These are phyloP conservation scores for Prunella fulvescens DNA, from an alignment of 2,113 vertebrate genomes.

Conservation along the genomic window DNA sequence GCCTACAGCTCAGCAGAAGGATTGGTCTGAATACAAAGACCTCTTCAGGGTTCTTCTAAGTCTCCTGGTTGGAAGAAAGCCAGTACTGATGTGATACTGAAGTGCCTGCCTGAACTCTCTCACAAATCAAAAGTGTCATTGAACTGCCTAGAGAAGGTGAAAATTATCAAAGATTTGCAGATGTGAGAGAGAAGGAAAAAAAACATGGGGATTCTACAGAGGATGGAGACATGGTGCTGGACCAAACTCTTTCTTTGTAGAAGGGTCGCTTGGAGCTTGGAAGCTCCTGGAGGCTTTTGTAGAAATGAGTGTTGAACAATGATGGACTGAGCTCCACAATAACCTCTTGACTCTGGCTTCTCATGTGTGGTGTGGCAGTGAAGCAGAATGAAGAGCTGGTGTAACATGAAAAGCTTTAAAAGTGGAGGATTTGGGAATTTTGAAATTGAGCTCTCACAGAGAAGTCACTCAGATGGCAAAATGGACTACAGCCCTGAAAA, in stretches of 20 bases:
- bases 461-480: background rate
- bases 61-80: background rate
- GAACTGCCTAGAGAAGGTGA: background rate
- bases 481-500: background rate
- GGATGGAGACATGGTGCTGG: background rate
- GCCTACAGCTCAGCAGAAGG: conserved; percentile 1
- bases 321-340: background rate
- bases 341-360: background rate
- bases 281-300: background rate
- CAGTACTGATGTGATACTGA: background rate
- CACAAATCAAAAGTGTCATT: background rate
- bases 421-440: background rate
- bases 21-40: background rate
- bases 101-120: background rate
- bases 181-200: background rate
- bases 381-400: background rate
- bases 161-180: background rate
- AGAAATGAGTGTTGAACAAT: background rate
- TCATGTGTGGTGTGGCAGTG: background rate
- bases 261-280: background rate
- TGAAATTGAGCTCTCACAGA: background rate
- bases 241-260: background rate
- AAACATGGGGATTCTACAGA: background rate
- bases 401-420: background rate
- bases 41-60: background rate